phyloP scores from a whole-genome alignment of 2,888 invertebrate genomes.

The Campoplex capitator region DNA sequence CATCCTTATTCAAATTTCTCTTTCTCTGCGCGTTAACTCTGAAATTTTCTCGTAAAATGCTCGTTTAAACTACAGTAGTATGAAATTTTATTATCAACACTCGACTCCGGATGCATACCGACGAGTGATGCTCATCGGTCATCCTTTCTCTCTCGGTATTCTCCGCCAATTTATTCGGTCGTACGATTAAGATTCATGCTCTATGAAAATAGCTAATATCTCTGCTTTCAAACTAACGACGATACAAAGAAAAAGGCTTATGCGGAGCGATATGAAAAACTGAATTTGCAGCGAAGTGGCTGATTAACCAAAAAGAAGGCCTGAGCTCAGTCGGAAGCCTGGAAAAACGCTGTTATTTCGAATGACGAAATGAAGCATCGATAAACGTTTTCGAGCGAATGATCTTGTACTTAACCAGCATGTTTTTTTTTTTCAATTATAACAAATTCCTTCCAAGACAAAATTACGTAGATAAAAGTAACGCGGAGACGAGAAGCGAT shows the following conservation, averaged over 20 bases:
- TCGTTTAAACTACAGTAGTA: conserved; percentile 48
- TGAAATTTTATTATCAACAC: conserved; percentile 56
- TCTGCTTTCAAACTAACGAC: neutral
- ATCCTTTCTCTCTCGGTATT: neutral
- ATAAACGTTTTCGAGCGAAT: neutral
- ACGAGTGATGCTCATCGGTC: neutral
- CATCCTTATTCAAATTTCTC: neutral
- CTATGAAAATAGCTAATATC: neutral
- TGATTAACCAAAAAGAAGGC: neutral
- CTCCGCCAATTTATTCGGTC: neutral
- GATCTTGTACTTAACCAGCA: neutral
- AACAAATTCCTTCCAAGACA: neutral
- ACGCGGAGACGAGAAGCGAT: neutral
- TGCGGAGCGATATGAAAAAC: neutral
- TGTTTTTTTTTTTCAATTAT: neutral
- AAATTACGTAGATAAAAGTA: neutral
- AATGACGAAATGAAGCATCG: neutral
- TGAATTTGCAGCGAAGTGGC: neutral
- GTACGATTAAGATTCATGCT: neutral
- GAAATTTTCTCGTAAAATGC: conserved; percentile 47
- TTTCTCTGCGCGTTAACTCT: neutral
- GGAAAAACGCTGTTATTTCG: too few relatives aligned
- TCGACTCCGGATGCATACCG: conserved; percentile 15
- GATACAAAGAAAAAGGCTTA: neutral
- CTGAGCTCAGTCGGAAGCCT: too few relatives aligned